Conservation (phyloP, 2,113 vertebrate species). For the Natator depressus region DNA sequence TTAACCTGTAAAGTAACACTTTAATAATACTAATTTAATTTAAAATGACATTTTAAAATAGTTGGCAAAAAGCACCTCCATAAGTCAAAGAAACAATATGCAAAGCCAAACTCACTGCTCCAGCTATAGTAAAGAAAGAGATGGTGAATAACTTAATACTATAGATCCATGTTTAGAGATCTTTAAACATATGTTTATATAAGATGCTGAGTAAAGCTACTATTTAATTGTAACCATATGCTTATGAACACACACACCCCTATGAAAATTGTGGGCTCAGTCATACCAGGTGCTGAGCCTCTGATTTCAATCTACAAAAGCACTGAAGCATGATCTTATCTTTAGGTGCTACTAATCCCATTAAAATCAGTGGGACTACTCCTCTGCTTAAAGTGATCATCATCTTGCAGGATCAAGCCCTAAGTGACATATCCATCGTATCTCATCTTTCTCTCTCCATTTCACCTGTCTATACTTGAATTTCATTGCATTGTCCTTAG, state of each 20-base stretch:
- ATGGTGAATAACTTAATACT: neutral
- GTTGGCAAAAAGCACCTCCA: neutral
- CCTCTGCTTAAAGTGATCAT: neutral
- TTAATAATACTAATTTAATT: neutral
- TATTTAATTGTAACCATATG: neutral
- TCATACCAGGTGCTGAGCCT: neutral
- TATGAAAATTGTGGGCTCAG: neutral
- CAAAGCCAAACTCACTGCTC: neutral
- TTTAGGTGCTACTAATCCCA: neutral
- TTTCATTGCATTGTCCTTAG: neutral
- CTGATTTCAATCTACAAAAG: neutral
- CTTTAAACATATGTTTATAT: neutral
- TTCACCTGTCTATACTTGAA: neutral
- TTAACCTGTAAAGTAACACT: neutral
- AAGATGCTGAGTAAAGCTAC: neutral
- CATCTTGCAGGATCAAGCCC: neutral
- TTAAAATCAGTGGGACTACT: neutral
- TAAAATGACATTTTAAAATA: neutral
- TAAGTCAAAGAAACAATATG: neutral
- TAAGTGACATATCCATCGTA: neutral
- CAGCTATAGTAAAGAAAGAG: neutral
- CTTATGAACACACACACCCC: neutral
- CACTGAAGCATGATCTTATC: neutral
- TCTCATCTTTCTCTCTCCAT: neutral
- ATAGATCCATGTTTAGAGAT: neutral